Base-by-base conservation (phyloP, 2,797 vertebrate species). In the Galaxias olidus region DNA sequence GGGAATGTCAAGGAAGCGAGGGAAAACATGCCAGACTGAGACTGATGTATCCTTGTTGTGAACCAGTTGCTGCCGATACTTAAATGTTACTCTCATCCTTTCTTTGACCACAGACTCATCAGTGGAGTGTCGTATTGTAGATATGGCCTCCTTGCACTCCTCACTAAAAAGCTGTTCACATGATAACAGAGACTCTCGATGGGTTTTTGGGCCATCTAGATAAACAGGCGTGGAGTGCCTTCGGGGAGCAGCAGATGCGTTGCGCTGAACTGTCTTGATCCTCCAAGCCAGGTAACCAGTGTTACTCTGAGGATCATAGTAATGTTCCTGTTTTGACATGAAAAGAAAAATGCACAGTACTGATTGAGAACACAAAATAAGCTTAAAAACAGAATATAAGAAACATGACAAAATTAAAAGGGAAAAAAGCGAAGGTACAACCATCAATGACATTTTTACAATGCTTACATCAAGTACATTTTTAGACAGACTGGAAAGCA, bases 261-360 rank as follows among this genome's bases (percentile, higher is more conserved):
- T 77, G 50, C 46, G 52, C 55, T 70, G 67, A 8, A 71, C 60
- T 9, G 66, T 77, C 42, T 68, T 74, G 52, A 71, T 66, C 48
- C 75, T 71, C 71, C 65, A 74, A 47, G 68, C 61, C 64, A 71
- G 30, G 53, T 68, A 76, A 9, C 69, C 74, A 59, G 68, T 74
- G 10, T 63, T 68, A 61, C 67, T 71, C 13, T 61, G 6, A 59
- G 58, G 46, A 59, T 69, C 70, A 58, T 69, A 79, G 48, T 59
- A 74, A 15, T 72, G 65, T 59, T 79, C 71, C 69, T 79, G 58
- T 19, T 58, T 48, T 46, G 50, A 44, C n/a, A 11, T 41, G 49
- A 59, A 30, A 40, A 66, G 41, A 17, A 20, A 63, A 30, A 43
- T 40, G 47, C n/a, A 8, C 18, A 69, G 40, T 5, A 41, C 57